These are phyloP conservation scores for Cryptotis parvus DNA, from an alignment of 2,113 vertebrate genomes.

Conservation along the genomic window DNA sequence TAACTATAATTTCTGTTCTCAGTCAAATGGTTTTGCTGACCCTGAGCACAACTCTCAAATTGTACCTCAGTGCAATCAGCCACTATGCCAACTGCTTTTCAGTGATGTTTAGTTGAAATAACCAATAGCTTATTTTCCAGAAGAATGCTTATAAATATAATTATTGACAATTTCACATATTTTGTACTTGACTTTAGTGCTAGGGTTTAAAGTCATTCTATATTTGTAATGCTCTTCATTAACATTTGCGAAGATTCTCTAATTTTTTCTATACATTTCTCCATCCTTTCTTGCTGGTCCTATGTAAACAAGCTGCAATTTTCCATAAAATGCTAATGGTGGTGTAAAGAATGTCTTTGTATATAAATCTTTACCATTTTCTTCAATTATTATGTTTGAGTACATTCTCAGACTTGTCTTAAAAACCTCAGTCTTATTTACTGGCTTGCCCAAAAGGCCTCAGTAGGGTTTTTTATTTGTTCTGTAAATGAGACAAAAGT, in stretches of 20 bases:
- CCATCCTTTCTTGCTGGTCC: background rate
- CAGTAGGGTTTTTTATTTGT: slow-evolving; percentile 27
- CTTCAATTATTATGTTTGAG: slow-evolving; percentile 37
- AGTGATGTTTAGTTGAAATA: background rate
- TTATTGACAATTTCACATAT: background rate
- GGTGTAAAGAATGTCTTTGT: background rate
- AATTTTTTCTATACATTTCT: background rate
- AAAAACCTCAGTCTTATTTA: slow-evolving; percentile 59
- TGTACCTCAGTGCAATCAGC: background rate
- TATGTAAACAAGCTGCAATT: background rate
- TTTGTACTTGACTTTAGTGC: background rate
- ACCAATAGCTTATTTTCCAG: background rate
- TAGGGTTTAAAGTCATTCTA: background rate
- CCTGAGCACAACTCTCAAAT: background rate
- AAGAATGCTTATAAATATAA: slow-evolving; percentile 1
- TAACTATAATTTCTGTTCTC: background rate
- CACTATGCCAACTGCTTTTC: background rate
- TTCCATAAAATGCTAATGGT: background rate
- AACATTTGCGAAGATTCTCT: background rate
- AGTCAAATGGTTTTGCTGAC: background rate
- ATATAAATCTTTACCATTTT: background rate
- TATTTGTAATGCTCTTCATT: background rate
- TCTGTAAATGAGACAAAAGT: slow-evolving; percentile 71
- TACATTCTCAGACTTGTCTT: slow-evolving; percentile 45
- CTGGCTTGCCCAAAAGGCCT: background rate